Percentiles rank a stretch among this genome's conserved stretches.
phyloP scores from a whole-genome alignment of 2,888 invertebrate species.

The Morinoia aosen region DNA sequence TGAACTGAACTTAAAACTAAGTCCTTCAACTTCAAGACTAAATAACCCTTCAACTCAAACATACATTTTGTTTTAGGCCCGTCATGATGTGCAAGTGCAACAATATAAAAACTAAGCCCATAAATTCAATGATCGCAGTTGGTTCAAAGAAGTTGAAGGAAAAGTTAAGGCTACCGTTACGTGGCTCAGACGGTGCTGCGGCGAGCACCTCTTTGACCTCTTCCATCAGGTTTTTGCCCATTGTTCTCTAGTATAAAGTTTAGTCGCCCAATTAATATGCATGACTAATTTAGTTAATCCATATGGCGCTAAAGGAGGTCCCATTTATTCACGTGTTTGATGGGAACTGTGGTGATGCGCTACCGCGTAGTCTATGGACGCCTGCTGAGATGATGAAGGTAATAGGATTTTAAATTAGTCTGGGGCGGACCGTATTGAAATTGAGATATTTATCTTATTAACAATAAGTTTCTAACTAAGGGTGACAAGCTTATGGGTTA shows the following conservation, averaged over 20 bases:
- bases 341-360: not conserved
- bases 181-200: not conserved
- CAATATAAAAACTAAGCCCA: not conserved
- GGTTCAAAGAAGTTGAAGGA: not conserved
- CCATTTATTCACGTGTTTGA: constrained; percentile 12
- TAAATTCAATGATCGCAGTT: not conserved
- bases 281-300: not conserved
- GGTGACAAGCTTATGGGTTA: constrained; percentile 18
- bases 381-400: constrained; percentile 12
- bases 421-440: constrained; percentile 18
- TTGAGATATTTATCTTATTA: constrained; percentile 45
- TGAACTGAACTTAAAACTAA: not conserved
- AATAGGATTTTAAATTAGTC: constrained; percentile 41
- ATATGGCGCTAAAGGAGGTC: constrained; percentile 9
- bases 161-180: not conserved
- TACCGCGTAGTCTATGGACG: not conserved
- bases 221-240: not conserved
- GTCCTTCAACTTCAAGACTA: too few relatives aligned
- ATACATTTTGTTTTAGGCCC: not conserved
- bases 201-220: not conserved
- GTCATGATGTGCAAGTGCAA: not conserved
- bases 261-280: not conserved
- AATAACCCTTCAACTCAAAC: not conserved
- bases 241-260: not conserved
- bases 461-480: constrained; percentile 38